A percentile compares a stretch with the other conserved stretches of the same genome.
Conservation (phyloP, 2,888 invertebrate genomes). For the Halocaridina rubra region DNA sequence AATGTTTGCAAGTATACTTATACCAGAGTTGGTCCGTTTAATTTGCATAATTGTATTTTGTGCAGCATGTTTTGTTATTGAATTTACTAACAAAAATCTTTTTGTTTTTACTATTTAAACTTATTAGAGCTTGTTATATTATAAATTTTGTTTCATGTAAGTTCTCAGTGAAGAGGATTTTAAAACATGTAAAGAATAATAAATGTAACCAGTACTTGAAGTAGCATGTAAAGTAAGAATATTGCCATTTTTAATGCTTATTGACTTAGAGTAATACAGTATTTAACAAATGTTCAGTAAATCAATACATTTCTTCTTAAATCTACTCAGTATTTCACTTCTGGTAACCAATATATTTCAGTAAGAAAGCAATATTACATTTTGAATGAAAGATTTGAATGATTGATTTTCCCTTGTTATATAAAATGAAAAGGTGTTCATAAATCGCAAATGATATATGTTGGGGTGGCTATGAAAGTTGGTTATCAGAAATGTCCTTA, state of each 20-base stretch:
- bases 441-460: neutral
- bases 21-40: neutral
- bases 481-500: neutral
- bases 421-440: slow-evolving; percentile 29
- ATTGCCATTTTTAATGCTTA: slow-evolving; percentile 34
- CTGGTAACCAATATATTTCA: slow-evolving; percentile 30
- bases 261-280: slow-evolving; percentile 20
- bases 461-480: slow-evolving; percentile 9
- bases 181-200: neutral
- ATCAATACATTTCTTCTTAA: slow-evolving; percentile 24
- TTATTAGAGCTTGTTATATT: neutral
- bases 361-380: slow-evolving; percentile 22
- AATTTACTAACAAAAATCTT: too few species aligned
- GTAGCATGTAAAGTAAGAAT: slow-evolving; percentile 39
- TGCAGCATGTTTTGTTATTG: neutral
- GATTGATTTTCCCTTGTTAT: slow-evolving; percentile 22
- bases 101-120: too few species aligned
- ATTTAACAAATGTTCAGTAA: slow-evolving; percentile 20
- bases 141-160: neutral
- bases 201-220: slow-evolving; percentile 9
- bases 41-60: neutral
- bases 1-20: neutral
- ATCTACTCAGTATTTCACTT: slow-evolving; percentile 36
- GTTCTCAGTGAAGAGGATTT: too few species aligned
- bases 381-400: slow-evolving; percentile 30